Base-by-base conservation (phyloP, 2,797 vertebrate genomes). In the Benthosema pterotum region DNA sequence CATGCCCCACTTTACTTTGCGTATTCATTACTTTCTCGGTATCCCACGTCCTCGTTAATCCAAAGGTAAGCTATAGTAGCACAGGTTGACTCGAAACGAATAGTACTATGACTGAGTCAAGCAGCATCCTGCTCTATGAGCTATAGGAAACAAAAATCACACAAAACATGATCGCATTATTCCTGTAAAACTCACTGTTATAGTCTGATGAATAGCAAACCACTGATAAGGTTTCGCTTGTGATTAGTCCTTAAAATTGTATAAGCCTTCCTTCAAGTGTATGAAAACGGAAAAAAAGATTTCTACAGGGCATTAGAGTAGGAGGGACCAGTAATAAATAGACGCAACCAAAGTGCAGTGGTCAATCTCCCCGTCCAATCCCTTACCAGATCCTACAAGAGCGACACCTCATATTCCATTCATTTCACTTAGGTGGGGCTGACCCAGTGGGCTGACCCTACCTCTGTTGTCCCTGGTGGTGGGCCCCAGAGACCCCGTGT, bases 401-500 rank as follows among this genome's bases (percentile, higher is more conserved):
- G 64, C 76, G 73, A 79, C 77, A 75, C 79, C 82, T 83, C 81
- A 74, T 72, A 51, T 74, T 89, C 88, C 88, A 81, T 75, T 87
- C 77, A 78, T 74, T 75, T 82, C 79, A 83, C 83, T 87, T 74
- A 89, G 91, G 88, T 85, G 90, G 90, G 87, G 88, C 87, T 88
- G 88, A 88, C 90, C 90, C 87, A 65, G 65, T 67, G 80, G 83
- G 75, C 75, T 67, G 75, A 80, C 82, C 78, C 83, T 87, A 85
- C 82, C 82, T 84, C 82, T 80, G 73, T 64, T 76, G 83, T 81
- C 90, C 91, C 90, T 92, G 89, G 79, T 84, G 79, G 74, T 71
- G 86, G 83, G 88, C 89, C 87, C 87, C 69, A 79, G 88, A 91
- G 85, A 92, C 89, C 92, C 91, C 86, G 87, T 91, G 83, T 65